Evolutionary conservation across 2,797 vertebrate species (phyloP).

Genomic region (Takifugu rubripes): DNA sequence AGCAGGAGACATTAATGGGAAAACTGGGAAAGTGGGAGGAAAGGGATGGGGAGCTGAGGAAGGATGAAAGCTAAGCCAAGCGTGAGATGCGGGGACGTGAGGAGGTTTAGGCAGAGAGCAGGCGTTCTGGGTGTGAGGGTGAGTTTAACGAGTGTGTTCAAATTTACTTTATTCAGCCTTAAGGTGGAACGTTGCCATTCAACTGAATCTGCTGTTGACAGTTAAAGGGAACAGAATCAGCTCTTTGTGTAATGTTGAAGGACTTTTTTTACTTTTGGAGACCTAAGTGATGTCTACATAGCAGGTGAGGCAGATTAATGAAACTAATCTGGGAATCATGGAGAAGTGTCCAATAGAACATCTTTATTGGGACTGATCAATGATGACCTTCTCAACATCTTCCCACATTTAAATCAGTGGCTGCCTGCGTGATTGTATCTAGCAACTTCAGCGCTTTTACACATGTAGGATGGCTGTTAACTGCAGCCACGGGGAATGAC

Average conservation of each 20-base stretch:
- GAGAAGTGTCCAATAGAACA: neutral
- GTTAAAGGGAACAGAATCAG: too few relatives aligned
- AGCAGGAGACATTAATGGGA: slow-evolving; percentile 42
- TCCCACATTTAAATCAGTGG: neutral
- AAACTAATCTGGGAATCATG: neutral
- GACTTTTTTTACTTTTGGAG: too few relatives aligned
- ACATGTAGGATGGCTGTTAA: neutral
- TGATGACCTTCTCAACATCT: neutral
- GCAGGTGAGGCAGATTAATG: neutral
- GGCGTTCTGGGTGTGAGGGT: slow-evolving; percentile 20
- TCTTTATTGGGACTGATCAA: neutral
- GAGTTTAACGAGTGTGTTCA: slow-evolving; percentile 32
- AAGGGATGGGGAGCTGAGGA: slow-evolving; percentile 19
- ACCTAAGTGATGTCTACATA: too few relatives aligned
- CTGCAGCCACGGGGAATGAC: neutral
- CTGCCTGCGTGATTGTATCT: neutral
- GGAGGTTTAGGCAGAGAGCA: slow-evolving; percentile 22
- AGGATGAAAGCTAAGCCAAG: slow-evolving; percentile 36
- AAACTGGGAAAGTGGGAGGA: slow-evolving; percentile 25
- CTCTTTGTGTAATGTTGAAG: too few relatives aligned
- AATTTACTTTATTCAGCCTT: neutral
- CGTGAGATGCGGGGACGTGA: slow-evolving; percentile 26
- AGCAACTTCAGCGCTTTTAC: neutral
- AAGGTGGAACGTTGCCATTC: neutral
- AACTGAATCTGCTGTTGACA: neutral